A percentile compares a stretch with the other conserved stretches of the same genome.
Evolutionary conservation across 2,113 vertebrate genomes (phyloP).

Genomic region (Sitta europaea): DNA sequence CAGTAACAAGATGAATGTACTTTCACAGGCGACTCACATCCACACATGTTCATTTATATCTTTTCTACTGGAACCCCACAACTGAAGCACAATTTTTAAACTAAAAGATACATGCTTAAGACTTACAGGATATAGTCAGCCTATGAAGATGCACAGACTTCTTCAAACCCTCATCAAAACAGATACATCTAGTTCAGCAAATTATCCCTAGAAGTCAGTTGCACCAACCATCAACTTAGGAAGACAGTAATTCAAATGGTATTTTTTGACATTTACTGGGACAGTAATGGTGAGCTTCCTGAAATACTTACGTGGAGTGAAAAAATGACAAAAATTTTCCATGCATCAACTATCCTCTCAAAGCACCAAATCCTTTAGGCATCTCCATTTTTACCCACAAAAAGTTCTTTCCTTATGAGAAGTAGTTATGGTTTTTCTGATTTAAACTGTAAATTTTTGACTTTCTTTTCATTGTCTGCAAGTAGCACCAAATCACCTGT

Average conservation of each 20-base stretch:
- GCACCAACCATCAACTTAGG: background rate
- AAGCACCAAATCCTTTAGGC: background rate
- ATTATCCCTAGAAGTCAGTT: background rate
- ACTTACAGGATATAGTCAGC: background rate
- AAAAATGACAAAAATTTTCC: background rate
- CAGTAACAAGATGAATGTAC: rapidly evolving
- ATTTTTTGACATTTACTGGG: background rate
- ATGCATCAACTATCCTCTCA: background rate
- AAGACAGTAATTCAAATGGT: background rate
- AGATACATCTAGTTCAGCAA: background rate
- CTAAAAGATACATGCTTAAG: background rate
- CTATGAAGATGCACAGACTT: background rate
- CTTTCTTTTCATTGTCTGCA: background rate
- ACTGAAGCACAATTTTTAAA: background rate
- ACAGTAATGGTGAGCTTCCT: background rate
- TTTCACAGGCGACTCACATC: background rate
- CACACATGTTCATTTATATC: background rate
- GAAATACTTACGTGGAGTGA: background rate
- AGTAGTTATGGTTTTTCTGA: background rate
- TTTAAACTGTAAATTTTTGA: background rate
- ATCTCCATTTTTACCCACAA: background rate
- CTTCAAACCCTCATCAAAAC: background rate
- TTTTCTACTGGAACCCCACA: background rate
- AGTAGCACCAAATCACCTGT: background rate
- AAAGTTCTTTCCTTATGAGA: background rate